Conservation (phyloP, 2,797 vertebrate species). For the Podargus strigoides region DNA sequence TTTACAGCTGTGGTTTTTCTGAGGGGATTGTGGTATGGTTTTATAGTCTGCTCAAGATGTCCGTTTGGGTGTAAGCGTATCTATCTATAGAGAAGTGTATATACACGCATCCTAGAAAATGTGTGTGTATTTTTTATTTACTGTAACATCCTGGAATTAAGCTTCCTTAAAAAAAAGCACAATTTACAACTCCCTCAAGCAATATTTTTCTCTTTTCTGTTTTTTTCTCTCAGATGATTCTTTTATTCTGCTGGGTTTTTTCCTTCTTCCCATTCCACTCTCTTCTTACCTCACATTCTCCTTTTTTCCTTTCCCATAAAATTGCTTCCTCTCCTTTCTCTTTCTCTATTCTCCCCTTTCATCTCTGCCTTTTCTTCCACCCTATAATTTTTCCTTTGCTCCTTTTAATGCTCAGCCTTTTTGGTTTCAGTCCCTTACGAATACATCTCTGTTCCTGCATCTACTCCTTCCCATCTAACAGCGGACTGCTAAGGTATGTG, state of each 20-base stretch:
- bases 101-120: neutral
- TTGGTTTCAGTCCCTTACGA: neutral
- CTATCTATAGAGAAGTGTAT: neutral
- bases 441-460: neutral
- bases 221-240: neutral
- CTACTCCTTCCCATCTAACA: neutral
- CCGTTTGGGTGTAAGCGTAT: neutral
- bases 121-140: neutral
- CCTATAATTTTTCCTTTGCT: neutral
- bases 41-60: constrained; percentile 33
- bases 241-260: neutral
- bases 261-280: neutral
- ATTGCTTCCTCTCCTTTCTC: neutral
- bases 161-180: neutral
- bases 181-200: neutral
- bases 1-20: constrained; percentile 18
- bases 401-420: neutral
- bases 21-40: constrained; percentile 11
- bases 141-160: neutral
- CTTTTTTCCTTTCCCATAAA: neutral
- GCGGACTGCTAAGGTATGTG: neutral
- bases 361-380: neutral
- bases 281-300: neutral
- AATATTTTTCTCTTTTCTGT: neutral
- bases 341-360: neutral